These are phyloP conservation scores for Takifugu rubripes DNA, from an alignment of 2,797 vertebrate species.

Conservation along the genomic window DNA sequence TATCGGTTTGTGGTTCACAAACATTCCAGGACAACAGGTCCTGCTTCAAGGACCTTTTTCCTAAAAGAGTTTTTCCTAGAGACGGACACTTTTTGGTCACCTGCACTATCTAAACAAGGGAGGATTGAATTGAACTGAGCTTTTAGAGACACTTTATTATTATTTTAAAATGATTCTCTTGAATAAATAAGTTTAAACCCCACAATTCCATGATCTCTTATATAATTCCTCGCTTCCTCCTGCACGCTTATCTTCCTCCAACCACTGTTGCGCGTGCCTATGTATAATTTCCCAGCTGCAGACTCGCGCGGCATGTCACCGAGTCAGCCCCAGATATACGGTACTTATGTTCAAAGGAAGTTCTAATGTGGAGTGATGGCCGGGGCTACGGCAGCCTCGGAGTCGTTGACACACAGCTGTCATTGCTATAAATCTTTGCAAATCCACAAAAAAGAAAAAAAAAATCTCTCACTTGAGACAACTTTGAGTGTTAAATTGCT, in stretches of 20 bases:
- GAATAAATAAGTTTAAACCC: slow-evolving; percentile 62
- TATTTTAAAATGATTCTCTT: slow-evolving; percentile 7
- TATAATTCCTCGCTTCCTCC: slow-evolving; percentile 58
- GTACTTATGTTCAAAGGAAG: slow-evolving; percentile 78
- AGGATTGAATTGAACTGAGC: too few species aligned
- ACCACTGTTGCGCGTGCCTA: slow-evolving; percentile 71
- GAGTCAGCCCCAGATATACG: slow-evolving; percentile 68
- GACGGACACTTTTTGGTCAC: too few species aligned
- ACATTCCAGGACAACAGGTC: too few species aligned
- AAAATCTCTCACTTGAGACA: slow-evolving; percentile 49
- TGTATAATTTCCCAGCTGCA: slow-evolving; percentile 76
- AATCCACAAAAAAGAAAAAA: slow-evolving; percentile 67
- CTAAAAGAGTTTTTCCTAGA: too few species aligned
- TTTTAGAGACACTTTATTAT: too few species aligned
- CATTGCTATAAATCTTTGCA: slow-evolving; percentile 79
- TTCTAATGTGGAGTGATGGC: slow-evolving; percentile 77
- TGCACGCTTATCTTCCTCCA: slow-evolving; percentile 57
- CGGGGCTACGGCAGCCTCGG: slow-evolving; percentile 68
- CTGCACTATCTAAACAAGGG: too few species aligned
- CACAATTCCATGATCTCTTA: slow-evolving; percentile 64
- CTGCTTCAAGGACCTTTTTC: too few species aligned
- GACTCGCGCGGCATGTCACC: slow-evolving; percentile 78
- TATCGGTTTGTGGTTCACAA: too few species aligned
- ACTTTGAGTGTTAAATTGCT: slow-evolving; percentile 69
- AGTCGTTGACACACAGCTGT: slow-evolving; percentile 80